Conservation (phyloP, 2,797 vertebrate species). For the Ataeniobius toweri region DNA sequence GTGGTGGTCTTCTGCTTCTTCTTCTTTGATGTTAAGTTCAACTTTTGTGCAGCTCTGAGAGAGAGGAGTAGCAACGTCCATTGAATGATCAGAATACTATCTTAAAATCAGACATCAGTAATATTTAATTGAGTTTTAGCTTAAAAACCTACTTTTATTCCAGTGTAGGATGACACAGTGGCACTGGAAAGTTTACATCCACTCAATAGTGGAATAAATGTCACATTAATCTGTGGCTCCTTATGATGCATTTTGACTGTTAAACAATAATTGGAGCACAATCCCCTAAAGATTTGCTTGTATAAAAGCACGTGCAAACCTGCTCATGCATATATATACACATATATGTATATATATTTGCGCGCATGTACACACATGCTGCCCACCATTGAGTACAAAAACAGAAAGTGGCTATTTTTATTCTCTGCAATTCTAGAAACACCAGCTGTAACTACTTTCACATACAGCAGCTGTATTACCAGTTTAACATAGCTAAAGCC, state of each 20-base stretch:
- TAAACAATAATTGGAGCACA: neutral
- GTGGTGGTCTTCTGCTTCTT: conserved; percentile 88
- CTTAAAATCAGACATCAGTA: neutral
- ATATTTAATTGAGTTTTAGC: neutral
- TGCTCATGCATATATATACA: no score
- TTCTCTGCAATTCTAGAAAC: conserved; percentile 19
- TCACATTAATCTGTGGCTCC: neutral
- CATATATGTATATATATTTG: no score
- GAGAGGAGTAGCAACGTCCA: neutral
- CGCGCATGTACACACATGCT: neutral
- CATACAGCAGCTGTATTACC: conserved; percentile 19
- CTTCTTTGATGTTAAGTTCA: conserved; percentile 94
- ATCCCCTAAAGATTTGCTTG: no score
- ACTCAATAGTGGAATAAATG: neutral
- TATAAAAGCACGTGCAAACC: no score
- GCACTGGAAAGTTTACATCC: no score
- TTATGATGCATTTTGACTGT: no score
- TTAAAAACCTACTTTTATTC: neutral
- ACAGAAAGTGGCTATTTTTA: conserved; percentile 5
- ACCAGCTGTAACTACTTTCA: conserved; percentile 28
- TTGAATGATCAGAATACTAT: neutral
- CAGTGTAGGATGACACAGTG: neutral
- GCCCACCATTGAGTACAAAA: conserved; percentile 2
- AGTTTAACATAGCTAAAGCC: conserved; percentile 42
- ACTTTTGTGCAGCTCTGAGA: conserved; percentile 94